A percentile compares a stretch with the other conserved stretches of the same genome.
These are phyloP conservation scores for Epirrita christyi DNA, from an alignment of 2,888 invertebrate species.

Conservation along the genomic window DNA sequence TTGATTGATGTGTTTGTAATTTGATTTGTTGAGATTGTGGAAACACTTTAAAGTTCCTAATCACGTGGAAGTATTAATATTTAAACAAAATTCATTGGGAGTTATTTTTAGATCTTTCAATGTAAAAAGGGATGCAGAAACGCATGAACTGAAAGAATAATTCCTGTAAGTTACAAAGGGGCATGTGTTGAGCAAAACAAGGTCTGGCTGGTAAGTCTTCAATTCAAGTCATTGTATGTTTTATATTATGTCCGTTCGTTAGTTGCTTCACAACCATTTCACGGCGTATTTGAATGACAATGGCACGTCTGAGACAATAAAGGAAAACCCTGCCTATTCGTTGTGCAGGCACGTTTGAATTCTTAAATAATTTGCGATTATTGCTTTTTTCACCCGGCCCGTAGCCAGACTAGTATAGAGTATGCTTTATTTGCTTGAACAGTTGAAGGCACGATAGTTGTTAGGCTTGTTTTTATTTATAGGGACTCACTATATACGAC, in stretches of 20 bases:
- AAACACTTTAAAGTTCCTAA: not conserved
- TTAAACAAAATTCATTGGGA: too few species aligned
- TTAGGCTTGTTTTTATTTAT: too few species aligned
- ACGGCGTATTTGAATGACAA: slow-evolving; percentile 56
- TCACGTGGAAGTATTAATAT: not conserved
- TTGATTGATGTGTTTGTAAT: slow-evolving; percentile 9
- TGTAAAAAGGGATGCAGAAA: not conserved
- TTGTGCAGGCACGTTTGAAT: slow-evolving; percentile 1
- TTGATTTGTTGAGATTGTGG: not conserved
- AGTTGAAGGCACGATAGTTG: too few species aligned
- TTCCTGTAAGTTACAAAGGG: not conserved
- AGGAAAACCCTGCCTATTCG: slow-evolving; percentile 32
- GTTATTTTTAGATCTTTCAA: not conserved
- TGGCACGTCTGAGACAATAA: slow-evolving; percentile 40
- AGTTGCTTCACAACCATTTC: slow-evolving; percentile 40
- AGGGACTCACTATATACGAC: too few species aligned
- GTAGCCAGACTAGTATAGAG: too few species aligned
- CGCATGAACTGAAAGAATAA: not conserved
- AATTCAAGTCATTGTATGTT: not conserved
- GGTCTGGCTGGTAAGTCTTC: slow-evolving; percentile 1
- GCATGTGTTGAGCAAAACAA: not conserved
- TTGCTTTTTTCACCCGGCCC: slow-evolving; percentile 5
- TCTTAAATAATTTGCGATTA: not conserved
- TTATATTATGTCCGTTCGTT: not conserved
- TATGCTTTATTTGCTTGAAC: too few species aligned